phyloP scores from a whole-genome alignment of 2,797 vertebrate genomes.

The Sitta carolinensis region DNA sequence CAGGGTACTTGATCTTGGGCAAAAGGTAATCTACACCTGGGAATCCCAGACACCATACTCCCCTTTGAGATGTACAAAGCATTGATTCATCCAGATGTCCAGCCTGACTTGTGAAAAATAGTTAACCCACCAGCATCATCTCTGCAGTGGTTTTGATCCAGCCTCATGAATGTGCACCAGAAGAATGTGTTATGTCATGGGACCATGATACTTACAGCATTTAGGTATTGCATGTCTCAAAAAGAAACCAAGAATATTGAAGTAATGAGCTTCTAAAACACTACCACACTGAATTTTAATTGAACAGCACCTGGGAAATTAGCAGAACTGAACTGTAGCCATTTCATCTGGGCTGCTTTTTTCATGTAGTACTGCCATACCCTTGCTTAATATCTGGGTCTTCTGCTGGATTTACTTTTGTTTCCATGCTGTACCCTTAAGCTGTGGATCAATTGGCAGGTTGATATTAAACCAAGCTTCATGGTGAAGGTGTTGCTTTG shows the following conservation, averaged over 20 bases:
- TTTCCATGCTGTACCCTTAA: background rate
- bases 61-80: background rate
- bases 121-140: background rate
- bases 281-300: background rate
- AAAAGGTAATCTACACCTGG: background rate
- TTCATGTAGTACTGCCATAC: background rate
- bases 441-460: background rate
- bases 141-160: background rate
- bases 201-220: background rate
- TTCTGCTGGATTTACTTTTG: background rate
- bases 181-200: background rate
- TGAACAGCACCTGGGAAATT: background rate
- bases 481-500: background rate
- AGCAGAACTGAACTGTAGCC: background rate
- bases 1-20: background rate
- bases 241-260: background rate
- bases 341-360: background rate
- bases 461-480: background rate
- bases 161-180: background rate
- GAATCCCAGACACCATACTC: fast-evolving
- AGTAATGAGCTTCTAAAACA: background rate
- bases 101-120: background rate
- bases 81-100: background rate
- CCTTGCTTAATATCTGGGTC: background rate
- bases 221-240: background rate